A percentile compares a stretch with the other conserved stretches of the same genome.
These are phyloP conservation scores for Mionectes macconnelli DNA, from an alignment of 2,113 vertebrate genomes.

Conservation along the genomic window DNA sequence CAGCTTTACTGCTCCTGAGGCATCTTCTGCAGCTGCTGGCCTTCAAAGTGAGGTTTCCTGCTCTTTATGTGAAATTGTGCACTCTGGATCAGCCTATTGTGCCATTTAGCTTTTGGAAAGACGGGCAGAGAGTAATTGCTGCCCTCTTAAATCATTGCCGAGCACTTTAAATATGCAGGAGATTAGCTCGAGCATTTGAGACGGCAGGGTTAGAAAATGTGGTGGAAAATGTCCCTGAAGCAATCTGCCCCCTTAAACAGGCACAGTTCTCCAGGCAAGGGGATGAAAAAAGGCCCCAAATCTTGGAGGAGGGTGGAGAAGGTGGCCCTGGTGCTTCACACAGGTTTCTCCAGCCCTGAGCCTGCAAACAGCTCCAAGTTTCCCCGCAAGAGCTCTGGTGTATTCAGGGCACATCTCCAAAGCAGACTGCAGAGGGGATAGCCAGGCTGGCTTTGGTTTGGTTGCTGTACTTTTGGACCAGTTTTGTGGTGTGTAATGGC, in stretches of 20 bases:
- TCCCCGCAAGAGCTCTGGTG: neutral
- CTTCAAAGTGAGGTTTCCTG: neutral
- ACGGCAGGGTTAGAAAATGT: neutral
- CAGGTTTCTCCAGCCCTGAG: neutral
- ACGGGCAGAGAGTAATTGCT: neutral
- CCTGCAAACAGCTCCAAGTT: rapidly evolving
- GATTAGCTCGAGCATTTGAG: neutral
- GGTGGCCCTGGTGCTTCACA: rapidly evolving
- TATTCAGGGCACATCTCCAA: neutral
- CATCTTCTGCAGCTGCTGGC: neutral
- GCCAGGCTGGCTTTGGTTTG: neutral
- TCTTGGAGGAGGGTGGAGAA: neutral
- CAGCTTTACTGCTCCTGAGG: neutral
- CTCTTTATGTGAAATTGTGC: neutral
- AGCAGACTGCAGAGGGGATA: neutral
- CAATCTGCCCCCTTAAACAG: neutral
- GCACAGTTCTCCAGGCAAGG: neutral
- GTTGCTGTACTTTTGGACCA: neutral
- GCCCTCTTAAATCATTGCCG: conserved; percentile 39
- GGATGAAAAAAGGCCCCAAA: neutral
- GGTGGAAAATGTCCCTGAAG: conserved; percentile 32
- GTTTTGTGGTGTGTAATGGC: rapidly evolving
- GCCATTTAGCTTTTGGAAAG: conserved; percentile 2
- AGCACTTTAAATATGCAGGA: conserved; percentile 66
- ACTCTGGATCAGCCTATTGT: neutral